Conservation (phyloP, 2,113 vertebrate species). For the Clupea harengus region DNA sequence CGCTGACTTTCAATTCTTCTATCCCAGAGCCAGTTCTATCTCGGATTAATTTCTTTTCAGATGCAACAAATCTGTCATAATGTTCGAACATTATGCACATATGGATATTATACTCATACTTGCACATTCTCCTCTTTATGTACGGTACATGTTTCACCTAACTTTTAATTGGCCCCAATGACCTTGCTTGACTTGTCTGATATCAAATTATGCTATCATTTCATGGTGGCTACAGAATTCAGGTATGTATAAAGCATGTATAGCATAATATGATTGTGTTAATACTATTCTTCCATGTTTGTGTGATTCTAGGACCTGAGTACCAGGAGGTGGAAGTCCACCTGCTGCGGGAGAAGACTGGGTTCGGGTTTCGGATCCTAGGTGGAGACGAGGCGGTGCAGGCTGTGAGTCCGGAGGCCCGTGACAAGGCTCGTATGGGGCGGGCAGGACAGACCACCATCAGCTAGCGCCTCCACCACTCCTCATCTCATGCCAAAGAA, state of each 20-base stretch:
- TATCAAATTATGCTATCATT: neutral
- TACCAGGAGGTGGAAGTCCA: slow-evolving; percentile 96
- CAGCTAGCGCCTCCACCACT: slow-evolving; percentile 22
- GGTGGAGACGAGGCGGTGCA: slow-evolving; percentile 98
- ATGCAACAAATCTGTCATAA: slow-evolving; percentile 64
- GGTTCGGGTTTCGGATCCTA: slow-evolving; percentile 97
- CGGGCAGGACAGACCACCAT: slow-evolving; percentile 60
- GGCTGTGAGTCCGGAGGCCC: slow-evolving; percentile 90
- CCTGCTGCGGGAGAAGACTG: slow-evolving; percentile 96
- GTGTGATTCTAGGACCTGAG: slow-evolving; percentile 74
- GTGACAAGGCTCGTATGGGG: slow-evolving; percentile 81
- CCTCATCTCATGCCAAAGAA: slow-evolving; percentile 30
- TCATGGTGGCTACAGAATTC: neutral
- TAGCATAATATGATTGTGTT: neutral
- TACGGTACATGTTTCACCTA: no score
- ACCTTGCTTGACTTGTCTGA: no score
- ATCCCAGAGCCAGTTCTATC: slow-evolving; percentile 83
- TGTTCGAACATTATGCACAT: neutral
- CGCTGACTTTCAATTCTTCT: slow-evolving; percentile 58
- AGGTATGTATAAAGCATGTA: neutral
- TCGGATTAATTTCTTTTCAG: slow-evolving; percentile 79
- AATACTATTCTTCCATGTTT: neutral
- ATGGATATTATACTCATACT: neutral
- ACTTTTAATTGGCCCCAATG: no score
- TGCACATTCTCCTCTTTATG: neutral